Conservation (phyloP, 1,140 invertebrate genomes). For the Lordiphosa clarofinis region DNA sequence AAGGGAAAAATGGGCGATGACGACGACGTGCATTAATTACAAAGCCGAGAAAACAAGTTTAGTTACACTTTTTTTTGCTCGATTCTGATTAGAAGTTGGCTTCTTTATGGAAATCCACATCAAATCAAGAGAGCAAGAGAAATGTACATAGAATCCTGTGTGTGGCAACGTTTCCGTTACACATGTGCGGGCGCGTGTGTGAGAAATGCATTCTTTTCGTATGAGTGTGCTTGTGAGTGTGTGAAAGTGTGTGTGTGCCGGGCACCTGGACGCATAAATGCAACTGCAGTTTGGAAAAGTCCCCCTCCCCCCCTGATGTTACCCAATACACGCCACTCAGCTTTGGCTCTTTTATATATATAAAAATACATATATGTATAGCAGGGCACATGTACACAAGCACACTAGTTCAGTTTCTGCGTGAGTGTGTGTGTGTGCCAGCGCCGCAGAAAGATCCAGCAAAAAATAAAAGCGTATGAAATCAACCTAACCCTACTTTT, state of each 20-base stretch:
- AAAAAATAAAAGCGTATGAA: conserved; percentile 74
- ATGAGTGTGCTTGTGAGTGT: conserved; percentile 21
- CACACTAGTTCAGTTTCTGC: conserved; percentile 22
- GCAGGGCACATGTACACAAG: too few species aligned
- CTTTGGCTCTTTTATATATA: too few species aligned
- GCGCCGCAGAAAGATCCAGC: conserved; percentile 75
- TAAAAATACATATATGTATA: conserved; percentile 24
- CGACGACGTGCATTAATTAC: conserved; percentile 62
- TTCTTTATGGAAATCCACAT: conserved; percentile 14
- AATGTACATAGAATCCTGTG: conserved; percentile 26
- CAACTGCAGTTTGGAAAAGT: conserved; percentile 50
- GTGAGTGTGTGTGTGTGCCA: conserved; percentile 45
- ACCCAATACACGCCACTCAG: conserved; percentile 59
- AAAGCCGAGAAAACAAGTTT: conserved; percentile 40
- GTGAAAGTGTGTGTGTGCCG: conserved; percentile 35
- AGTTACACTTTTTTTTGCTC: conserved; percentile 16
- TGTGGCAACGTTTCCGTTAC: conserved; percentile 62
- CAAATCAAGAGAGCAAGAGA: conserved; percentile 22
- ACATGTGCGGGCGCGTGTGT: conserved; percentile 42
- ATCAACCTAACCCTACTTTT: conserved; percentile 76
- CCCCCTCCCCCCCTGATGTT: conserved; percentile 36
- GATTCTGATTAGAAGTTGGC: conserved; percentile 10
- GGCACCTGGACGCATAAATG: conserved; percentile 58
- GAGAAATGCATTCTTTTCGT: conserved; percentile 27
- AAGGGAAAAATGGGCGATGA: conserved; percentile 60